phyloP scores from a whole-genome alignment of 2,888 invertebrate genomes.

The Drosophila kuntzei region DNA sequence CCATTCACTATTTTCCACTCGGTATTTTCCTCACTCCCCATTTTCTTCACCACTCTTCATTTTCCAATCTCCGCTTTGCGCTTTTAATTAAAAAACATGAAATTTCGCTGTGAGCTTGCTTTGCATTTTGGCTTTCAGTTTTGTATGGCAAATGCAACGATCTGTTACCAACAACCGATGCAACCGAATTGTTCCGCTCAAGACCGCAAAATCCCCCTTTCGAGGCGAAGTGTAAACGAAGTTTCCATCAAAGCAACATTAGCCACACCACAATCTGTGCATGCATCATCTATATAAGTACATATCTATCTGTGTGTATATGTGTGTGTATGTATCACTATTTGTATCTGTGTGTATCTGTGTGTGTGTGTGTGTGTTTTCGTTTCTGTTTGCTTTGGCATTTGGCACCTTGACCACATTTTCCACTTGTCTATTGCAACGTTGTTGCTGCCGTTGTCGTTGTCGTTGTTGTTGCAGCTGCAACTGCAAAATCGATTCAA shows the following conservation, averaged over 20 bases:
- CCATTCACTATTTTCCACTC: slow-evolving; percentile 8
- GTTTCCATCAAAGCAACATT: slow-evolving; percentile 46
- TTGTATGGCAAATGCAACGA: slow-evolving; percentile 12
- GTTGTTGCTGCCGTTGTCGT: slow-evolving; percentile 19
- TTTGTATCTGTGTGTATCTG: slow-evolving; percentile 13
- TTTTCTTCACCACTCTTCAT: slow-evolving; percentile 9
- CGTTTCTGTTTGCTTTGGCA: slow-evolving; percentile 37
- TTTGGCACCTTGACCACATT: slow-evolving; percentile 61
- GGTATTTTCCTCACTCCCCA: not conserved
- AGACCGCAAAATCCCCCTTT: slow-evolving; percentile 56
- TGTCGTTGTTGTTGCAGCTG: slow-evolving; percentile 10
- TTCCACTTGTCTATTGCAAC: slow-evolving; percentile 31
- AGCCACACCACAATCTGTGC: slow-evolving; percentile 40
- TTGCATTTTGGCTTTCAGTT: slow-evolving; percentile 48
- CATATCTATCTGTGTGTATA: slow-evolving; percentile 1
- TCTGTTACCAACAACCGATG: slow-evolving; percentile 25
- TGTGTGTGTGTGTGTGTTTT: slow-evolving; percentile 6
- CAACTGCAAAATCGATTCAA: slow-evolving; percentile 39
- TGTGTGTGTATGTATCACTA: slow-evolving; percentile 6
- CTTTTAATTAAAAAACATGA: slow-evolving; percentile 73
- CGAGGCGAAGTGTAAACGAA: slow-evolving; percentile 47
- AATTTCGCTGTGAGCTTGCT: slow-evolving; percentile 37
- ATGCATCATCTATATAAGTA: slow-evolving; percentile 18
- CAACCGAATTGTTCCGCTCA: slow-evolving; percentile 26
- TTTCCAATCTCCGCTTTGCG: slow-evolving; percentile 51